These are phyloP conservation scores for Xiphophorus couchianus DNA, from an alignment of 2,113 vertebrate genomes.

Conservation along the genomic window DNA sequence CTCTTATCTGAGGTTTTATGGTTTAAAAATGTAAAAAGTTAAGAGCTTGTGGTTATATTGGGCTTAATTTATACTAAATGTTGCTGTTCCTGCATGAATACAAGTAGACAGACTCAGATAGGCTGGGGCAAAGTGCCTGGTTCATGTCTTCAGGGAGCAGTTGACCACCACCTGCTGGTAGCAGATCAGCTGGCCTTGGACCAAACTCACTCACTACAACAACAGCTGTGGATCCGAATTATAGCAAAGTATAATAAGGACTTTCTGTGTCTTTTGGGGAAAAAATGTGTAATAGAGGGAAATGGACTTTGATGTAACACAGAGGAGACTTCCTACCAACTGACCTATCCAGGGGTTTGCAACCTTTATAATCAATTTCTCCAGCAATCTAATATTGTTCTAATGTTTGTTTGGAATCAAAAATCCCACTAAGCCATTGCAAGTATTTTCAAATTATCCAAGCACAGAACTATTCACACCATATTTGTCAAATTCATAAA, in stretches of 20 bases:
- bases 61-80: not conserved
- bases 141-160: slow-evolving; percentile 63
- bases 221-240: slow-evolving; percentile 2
- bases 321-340: slow-evolving; percentile 72
- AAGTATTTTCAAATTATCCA: too few relatives aligned
- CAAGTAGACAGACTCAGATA: slow-evolving; percentile 63
- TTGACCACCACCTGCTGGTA: slow-evolving; percentile 76
- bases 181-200: slow-evolving; percentile 45
- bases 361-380: too few relatives aligned
- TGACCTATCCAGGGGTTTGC: too few relatives aligned
- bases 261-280: not conserved
- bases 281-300: not conserved
- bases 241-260: not conserved
- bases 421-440: too few relatives aligned
- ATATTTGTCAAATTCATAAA: too few relatives aligned
- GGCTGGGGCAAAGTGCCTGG: slow-evolving; percentile 58
- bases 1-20: not conserved
- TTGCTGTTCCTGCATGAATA: slow-evolving; percentile 57
- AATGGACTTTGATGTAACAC: slow-evolving; percentile 20
- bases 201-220: slow-evolving; percentile 15
- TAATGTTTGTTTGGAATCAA: too few relatives aligned
- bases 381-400: too few relatives aligned
- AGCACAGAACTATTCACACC: too few relatives aligned
- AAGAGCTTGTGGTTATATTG: not conserved
- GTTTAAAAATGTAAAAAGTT: too few relatives aligned